Percentiles rank a stretch among this genome's conserved stretches.
These are phyloP conservation scores for Drosophila ercepeae DNA, from an alignment of 1,140 invertebrate species.

Conservation along the genomic window DNA sequence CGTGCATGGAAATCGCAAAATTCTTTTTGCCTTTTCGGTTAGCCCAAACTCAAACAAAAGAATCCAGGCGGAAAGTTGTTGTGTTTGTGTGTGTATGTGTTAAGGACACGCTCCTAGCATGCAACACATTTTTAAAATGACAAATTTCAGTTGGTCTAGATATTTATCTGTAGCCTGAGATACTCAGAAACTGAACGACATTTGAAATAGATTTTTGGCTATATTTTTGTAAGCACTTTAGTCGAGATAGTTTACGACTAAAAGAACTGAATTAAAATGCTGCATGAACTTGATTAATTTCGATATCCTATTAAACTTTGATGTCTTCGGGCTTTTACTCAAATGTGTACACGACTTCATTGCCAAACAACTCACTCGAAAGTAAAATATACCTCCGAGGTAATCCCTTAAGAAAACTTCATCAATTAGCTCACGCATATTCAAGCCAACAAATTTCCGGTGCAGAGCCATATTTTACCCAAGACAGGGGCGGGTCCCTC, in stretches of 20 bases:
- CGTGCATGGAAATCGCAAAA: slow-evolving; percentile 76
- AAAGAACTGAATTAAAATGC: no score
- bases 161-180: slow-evolving; percentile 1
- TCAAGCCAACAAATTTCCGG: slow-evolving; percentile 17
- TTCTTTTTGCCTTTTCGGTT: slow-evolving; percentile 39
- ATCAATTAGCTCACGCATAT: slow-evolving; percentile 10
- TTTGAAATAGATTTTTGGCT: neutral
- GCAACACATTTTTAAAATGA: neutral
- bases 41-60: slow-evolving; percentile 50
- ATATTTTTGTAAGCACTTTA: neutral
- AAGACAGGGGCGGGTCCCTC: slow-evolving; percentile 12
- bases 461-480: slow-evolving; percentile 17
- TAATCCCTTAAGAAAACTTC: neutral
- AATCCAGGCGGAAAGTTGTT: slow-evolving; percentile 17
- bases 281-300: neutral
- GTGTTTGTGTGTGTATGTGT: no score
- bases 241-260: no score
- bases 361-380: neutral
- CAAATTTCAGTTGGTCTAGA: slow-evolving; percentile 7
- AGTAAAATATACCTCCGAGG: neutral
- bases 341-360: neutral
- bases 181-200: neutral
- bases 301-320: neutral
- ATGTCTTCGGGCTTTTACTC: neutral
- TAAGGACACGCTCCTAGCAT: neutral